Evolutionary conservation across 2,888 invertebrate genomes (phyloP), one percentile per base, ranked within the genome.

Genomic region (Nysson spinosus): DNA sequence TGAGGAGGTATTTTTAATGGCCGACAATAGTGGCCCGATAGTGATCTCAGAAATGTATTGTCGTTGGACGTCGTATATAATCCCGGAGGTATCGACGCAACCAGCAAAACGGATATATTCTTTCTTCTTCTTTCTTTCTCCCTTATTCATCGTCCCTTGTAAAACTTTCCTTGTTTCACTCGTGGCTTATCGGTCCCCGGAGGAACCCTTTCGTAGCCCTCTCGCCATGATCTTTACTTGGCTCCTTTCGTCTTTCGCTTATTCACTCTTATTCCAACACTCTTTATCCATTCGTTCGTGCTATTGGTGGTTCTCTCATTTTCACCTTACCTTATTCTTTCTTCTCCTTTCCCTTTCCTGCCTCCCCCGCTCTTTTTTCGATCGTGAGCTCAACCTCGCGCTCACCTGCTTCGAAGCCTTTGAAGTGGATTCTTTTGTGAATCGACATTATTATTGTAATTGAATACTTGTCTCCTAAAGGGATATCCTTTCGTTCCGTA

Each of bases 1-100:
- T 78, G 78, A 77, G 71, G 64, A 73, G 75, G 72, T 81, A 82
- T 81, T 82, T 81, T 83, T 82, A 78, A 82, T 83, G 78, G 79
- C 72, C 77, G 79, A 83, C 77, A 75, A 80, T 74, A 78, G 77
- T 67, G 74, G 70, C 67, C 69, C 72, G 83, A 83, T 81, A 83
- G 80, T 74, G 75, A 82, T 83, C 82, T 78, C 72, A 74, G 73
- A 75, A 79, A 78, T 73, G 75, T 78, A 83, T 82, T 82, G 78
- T 83, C 81, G 75, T 72, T 72, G 79, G 56, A 72, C 75, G 77
- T 77, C 74, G 77, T 77, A 79, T 81, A 80, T 83, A 82, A 83
- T 81, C 75, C 79, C 70, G 63, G 74, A 75, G 74, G 79, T 70
- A 81, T 77, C 78, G 80, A 80, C 72, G 74, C 69, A 65, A 55